A percentile compares a stretch with the other conserved stretches of the same genome.
Conservation (phyloP, 2,113 vertebrate genomes). For the Zapornia atra region DNA sequence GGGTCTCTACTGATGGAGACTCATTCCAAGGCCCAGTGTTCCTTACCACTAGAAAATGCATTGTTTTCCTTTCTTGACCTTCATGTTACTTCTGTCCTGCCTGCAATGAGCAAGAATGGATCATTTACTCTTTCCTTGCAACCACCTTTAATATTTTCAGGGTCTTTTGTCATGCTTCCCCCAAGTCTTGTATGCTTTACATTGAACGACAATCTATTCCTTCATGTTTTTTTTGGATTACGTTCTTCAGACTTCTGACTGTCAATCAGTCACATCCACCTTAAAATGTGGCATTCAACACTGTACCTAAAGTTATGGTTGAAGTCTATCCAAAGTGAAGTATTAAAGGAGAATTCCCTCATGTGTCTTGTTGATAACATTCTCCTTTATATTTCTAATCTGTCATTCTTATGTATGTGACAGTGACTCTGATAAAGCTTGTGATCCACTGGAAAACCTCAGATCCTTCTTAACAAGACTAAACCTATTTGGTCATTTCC, state of each 20-base stretch:
- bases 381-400: background rate
- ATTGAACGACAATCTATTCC: background rate
- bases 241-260: background rate
- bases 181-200: background rate
- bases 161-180: background rate
- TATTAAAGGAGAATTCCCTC: background rate
- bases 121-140: background rate
- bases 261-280: fast-evolving
- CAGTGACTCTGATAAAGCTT: background rate
- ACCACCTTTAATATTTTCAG: background rate
- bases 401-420: background rate
- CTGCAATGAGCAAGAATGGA: background rate
- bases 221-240: background rate
- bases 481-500: background rate
- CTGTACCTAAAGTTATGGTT: background rate
- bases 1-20: background rate
- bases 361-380: background rate
- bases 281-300: background rate
- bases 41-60: background rate
- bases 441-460: background rate
- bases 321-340: background rate
- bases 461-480: background rate
- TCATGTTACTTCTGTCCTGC: background rate
- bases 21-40: background rate
- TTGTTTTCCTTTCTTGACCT: background rate